Percentiles rank a stretch among this genome's conserved stretches.
Conservation (phyloP, 2,113 vertebrate species). For the Pogonocichla stellata region DNA sequence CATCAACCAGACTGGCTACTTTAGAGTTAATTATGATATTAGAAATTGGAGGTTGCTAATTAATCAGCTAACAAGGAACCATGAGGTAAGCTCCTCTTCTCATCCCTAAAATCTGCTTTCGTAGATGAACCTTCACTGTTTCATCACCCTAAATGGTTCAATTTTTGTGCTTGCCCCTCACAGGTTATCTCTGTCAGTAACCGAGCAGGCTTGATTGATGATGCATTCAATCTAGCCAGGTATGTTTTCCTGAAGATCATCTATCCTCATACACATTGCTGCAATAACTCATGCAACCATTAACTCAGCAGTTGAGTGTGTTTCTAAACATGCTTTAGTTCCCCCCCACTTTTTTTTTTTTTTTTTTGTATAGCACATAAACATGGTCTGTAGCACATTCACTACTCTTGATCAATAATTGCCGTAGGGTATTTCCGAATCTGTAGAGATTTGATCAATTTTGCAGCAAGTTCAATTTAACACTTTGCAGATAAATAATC, state of each 20-base stretch:
- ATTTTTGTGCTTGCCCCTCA: constrained; percentile 50
- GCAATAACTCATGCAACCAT: neutral
- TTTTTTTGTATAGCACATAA: neutral
- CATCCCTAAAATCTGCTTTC: constrained; percentile 26
- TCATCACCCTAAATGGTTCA: constrained; percentile 58
- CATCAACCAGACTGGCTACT: constrained; percentile 97
- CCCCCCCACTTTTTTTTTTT: neutral
- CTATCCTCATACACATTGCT: constrained; percentile 29
- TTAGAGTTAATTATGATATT: constrained; percentile 96
- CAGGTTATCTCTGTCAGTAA: constrained; percentile 96
- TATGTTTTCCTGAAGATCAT: constrained; percentile 74
- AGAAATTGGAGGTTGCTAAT: constrained; percentile 95
- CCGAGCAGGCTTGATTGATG: constrained; percentile 93
- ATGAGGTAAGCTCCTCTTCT: constrained; percentile 77
- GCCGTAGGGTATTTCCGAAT: constrained; percentile 54
- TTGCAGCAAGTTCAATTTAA: constrained; percentile 61
- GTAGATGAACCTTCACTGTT: neutral
- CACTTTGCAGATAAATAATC: constrained; percentile 62
- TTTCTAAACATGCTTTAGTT: constrained; percentile 21
- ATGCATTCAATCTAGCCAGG: constrained; percentile 97
- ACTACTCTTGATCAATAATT: constrained; percentile 59
- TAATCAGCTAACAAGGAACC: constrained; percentile 88
- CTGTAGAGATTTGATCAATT: constrained; percentile 68
- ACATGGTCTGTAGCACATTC: neutral
- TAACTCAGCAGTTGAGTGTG: neutral